phyloP scores from a whole-genome alignment of 2,888 invertebrate genomes.

The Microchrysa polita region DNA sequence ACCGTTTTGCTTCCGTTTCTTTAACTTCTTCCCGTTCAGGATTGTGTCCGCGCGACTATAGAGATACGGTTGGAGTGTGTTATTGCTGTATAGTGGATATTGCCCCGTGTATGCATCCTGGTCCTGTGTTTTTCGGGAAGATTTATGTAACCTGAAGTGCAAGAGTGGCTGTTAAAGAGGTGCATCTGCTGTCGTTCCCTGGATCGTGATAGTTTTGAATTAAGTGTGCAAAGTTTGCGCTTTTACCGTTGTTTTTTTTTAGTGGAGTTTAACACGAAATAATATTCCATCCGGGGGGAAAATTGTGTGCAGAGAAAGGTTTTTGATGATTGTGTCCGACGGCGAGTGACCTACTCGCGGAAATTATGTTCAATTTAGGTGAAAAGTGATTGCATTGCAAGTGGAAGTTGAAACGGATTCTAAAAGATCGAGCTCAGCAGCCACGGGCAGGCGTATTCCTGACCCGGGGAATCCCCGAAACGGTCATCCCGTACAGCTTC shows the following conservation, averaged over 20 bases:
- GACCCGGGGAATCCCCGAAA: constrained; percentile 3
- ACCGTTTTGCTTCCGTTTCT: not conserved
- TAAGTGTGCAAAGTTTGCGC: not conserved
- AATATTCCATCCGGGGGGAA: not conserved
- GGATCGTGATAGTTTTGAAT: not conserved
- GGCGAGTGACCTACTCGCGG: not conserved
- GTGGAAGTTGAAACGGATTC: not conserved
- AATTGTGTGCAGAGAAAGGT: not conserved
- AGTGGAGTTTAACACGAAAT: not conserved
- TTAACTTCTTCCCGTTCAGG: not conserved
- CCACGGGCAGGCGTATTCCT: not conserved
- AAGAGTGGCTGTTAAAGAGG: not conserved
- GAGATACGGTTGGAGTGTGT: no score
- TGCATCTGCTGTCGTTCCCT: constrained; percentile 21
- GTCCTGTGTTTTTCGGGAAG: no score
- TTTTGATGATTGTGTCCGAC: not conserved
- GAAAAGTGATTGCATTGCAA: constrained; percentile 15
- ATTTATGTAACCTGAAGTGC: constrained; percentile 5
- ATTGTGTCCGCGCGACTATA: constrained; percentile 7
- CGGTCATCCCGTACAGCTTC: not conserved
- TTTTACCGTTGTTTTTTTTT: not conserved
- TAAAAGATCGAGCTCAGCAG: not conserved
- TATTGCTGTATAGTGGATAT: not conserved
- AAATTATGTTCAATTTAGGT: not conserved
- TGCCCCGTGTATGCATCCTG: no score